Base-by-base conservation (phyloP, 2,888 invertebrate genomes). In the Aphodius granarius region DNA sequence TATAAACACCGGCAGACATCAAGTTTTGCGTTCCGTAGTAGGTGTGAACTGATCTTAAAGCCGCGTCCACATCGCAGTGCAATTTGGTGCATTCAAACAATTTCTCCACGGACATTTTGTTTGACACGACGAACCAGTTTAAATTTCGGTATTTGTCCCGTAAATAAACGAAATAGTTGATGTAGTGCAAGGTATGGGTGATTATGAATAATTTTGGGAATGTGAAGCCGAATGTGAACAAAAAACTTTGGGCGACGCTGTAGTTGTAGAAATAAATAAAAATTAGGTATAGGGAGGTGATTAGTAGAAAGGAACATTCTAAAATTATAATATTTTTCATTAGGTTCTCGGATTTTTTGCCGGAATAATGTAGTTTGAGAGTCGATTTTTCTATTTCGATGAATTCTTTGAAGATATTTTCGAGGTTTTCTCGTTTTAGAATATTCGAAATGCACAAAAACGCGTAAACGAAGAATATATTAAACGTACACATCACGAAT, bases 221-320 rank as follows among this genome's bases (percentile, higher is more conserved):
- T 5, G 74, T 77, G 17, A 75, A 77, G 15, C 76, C 76, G 19
- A 75, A 16, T 13, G 76, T 77, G 63, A 68, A 77, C n/a, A 77
- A 64, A 15, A 73, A 17, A 63, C 74, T 72, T 3, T 64, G 70
- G 5, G 72, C 68, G n/a, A 77, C 18, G 43, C 74, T 64, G 20
- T 77, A 77, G 16, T 77, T 77, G 16, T 77, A 77, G 22, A 76
- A 77, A 65, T 77, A 77, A 64, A 77, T 77, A 68, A 68, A 70
- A 72, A 73, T 68, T 65, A 77, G 65, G 65, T 75, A 77, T 16
- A 77, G 13, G 0, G 62, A 66, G 5, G 68, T 18, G 1, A 72
- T 68, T 13, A 64, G 18, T 65, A 77, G 16, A 16, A 74, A 77
- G 5, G 19, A 17, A 19, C 71, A 20, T 18, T 74, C 63, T 1